phyloP scores from a whole-genome alignment of 2,797 vertebrate species.

The Rhynchonycteris naso region DNA sequence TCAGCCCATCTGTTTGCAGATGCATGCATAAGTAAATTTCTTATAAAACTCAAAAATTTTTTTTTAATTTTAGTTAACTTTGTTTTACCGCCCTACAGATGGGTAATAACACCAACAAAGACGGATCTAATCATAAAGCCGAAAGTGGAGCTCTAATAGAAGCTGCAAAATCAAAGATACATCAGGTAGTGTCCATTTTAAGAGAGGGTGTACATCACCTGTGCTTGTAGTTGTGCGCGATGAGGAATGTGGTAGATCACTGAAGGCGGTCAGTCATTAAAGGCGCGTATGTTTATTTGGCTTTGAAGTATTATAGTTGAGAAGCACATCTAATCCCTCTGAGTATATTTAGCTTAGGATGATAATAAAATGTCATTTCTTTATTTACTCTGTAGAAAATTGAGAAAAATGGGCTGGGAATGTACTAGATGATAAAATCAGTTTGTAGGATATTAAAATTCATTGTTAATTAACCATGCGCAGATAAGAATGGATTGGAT shows the following conservation, averaged over 20 bases:
- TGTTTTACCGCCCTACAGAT: constrained; percentile 84
- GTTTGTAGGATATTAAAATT: constrained; percentile 16
- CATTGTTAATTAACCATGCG: background rate
- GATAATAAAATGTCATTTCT: background rate
- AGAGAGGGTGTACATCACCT: background rate
- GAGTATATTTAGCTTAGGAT: constrained; percentile 21
- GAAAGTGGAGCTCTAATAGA: constrained; percentile 94
- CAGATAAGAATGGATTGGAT: background rate
- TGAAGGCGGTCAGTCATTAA: background rate
- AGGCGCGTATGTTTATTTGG: background rate
- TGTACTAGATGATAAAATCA: background rate
- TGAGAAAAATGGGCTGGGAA: background rate
- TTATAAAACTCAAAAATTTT: too few relatives aligned
- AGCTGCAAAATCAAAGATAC: constrained; percentile 96
- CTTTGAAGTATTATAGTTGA: background rate
- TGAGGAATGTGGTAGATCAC: background rate
- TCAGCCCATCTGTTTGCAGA: too few relatives aligned
- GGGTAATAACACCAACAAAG: constrained; percentile 91
- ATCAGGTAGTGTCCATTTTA: constrained; percentile 88
- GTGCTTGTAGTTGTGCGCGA: background rate
- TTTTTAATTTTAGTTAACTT: constrained; percentile 16
- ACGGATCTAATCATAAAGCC: constrained; percentile 90
- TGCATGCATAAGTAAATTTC: too few relatives aligned
- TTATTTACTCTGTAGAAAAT: background rate
- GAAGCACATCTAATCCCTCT: background rate